These are phyloP conservation scores for Caradrina clavipalpis DNA, from an alignment of 2,888 invertebrate species.

Conservation along the genomic window DNA sequence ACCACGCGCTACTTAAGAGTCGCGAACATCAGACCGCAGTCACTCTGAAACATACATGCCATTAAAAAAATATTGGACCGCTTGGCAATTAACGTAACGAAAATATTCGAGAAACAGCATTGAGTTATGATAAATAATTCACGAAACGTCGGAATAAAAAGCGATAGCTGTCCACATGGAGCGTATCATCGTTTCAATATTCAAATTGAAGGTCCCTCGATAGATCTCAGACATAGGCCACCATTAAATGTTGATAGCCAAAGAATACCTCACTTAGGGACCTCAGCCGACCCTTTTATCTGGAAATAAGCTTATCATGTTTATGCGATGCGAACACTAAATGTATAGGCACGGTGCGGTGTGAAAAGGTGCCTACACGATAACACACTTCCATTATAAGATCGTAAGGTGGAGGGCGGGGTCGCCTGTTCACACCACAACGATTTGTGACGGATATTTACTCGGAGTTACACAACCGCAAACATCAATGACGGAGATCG, in stretches of 20 bases:
- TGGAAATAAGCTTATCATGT: conserved; percentile 89
- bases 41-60: conserved; percentile 14
- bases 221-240: conserved; percentile 84
- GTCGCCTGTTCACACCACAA: conserved; percentile 67
- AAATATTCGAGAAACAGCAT: conserved; percentile 12
- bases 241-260: conserved; percentile 87
- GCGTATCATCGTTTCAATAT: conserved; percentile 83
- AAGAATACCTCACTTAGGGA: conserved; percentile 88
- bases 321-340: conserved; percentile 83
- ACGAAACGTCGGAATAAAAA: conserved; percentile 76
- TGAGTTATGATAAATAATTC: conserved; percentile 66
- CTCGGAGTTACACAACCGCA: conserved; percentile 52
- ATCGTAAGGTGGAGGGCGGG: conserved; percentile 72
- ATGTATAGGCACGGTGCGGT: conserved; percentile 77
- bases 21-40: conserved; percentile 18
- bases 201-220: conserved; percentile 85
- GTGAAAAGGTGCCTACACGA: conserved; percentile 79
- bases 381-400: conserved; percentile 81
- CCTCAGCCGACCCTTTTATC: conserved; percentile 87
- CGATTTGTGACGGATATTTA: conserved; percentile 66
- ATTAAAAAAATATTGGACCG: conserved; percentile 19
- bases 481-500: conserved; percentile 55
- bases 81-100: conserved; percentile 32
- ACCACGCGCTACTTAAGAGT: not conserved
- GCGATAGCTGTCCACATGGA: conserved; percentile 71